Base-by-base conservation (phyloP, 2,113 vertebrate species). In the Turnix velox region DNA sequence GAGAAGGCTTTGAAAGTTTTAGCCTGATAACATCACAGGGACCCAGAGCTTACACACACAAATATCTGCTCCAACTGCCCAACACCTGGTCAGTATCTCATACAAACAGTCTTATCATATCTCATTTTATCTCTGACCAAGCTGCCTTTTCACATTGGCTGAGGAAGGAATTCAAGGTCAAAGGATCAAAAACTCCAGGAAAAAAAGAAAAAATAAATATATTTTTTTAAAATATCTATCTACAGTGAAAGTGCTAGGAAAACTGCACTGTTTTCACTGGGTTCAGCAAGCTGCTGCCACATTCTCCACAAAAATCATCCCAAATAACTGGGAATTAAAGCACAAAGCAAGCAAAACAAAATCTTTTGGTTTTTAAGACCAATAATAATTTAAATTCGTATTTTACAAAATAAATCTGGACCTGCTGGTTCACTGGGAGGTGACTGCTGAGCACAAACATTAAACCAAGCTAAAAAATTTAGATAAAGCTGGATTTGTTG, bases 21-120 rank as follows among this genome's bases (percentile, higher is more conserved):
- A 65, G 7, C 58, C 52, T 37, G n/a, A 13, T 11, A n/a, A 46
- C 0, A 1, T 10, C 31, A 52, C 31, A 25, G 1, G 0, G 6
- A 37, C 13, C 35, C 22, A 4, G 1, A 39, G 40, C 51, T 54
- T 35, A 5, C 31, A 9, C 10, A 3, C 33, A 27, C 17, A 46
- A n/a, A 22, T 28, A 33, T 11, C 18, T 62, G 7, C 23, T 65
- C 27, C 51, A 33, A 11, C 4, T 54, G 46, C 31, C 58, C 35
- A 19, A 30, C 27, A 7, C 6, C 18, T 14, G 57, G 25, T 55
- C 52, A 73, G 15, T 58, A 72, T 18, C 58, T 6, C 37, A 55
- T 77, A 31, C 1, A 0, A 31, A 43, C 31, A 39, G 10, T 35
- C 52, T 62, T 25, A 9, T 72, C 30, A 2, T 11, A 28, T 40